A percentile compares a stretch with the other conserved stretches of the same genome.
phyloP scores from a whole-genome alignment of 2,797 vertebrate genomes.

The Pseudochromis fuscus region DNA sequence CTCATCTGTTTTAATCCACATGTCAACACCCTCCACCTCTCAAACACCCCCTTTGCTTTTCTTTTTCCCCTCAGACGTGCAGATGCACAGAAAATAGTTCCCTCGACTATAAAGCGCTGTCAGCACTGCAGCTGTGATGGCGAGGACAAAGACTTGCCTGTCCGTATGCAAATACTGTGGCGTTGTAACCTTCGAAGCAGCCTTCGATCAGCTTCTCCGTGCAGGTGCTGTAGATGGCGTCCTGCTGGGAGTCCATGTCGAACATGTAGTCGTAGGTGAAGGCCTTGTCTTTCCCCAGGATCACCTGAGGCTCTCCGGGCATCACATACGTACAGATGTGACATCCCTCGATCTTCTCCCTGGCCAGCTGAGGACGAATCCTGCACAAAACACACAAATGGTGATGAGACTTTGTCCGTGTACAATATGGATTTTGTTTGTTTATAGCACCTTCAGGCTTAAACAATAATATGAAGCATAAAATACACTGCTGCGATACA shows the following conservation, averaged over 20 bases:
- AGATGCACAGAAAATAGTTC: background rate
- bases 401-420: background rate
- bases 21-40: constrained; percentile 20
- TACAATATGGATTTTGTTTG: background rate
- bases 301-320: constrained; percentile 94
- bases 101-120: constrained; percentile 12
- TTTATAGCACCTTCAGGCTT: background rate
- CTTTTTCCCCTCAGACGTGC: background rate
- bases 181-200: constrained; percentile 97
- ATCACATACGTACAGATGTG: constrained; percentile 97
- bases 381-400: constrained; percentile 68
- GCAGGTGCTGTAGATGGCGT: constrained; percentile 89
- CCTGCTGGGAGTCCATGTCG: constrained; percentile 93
- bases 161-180: constrained; percentile 95
- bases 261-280: constrained; percentile 97
- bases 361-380: constrained; percentile 96
- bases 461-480: no score
- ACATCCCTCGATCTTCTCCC: constrained; percentile 97
- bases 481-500: no score
- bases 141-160: constrained; percentile 82
- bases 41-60: background rate
- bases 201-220: constrained; percentile 96
- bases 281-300: constrained; percentile 97
- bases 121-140: constrained; percentile 37
- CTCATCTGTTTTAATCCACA: constrained; percentile 20